Base-by-base conservation (phyloP, 2,113 vertebrate species). In the Cynopterus brachyotis region DNA sequence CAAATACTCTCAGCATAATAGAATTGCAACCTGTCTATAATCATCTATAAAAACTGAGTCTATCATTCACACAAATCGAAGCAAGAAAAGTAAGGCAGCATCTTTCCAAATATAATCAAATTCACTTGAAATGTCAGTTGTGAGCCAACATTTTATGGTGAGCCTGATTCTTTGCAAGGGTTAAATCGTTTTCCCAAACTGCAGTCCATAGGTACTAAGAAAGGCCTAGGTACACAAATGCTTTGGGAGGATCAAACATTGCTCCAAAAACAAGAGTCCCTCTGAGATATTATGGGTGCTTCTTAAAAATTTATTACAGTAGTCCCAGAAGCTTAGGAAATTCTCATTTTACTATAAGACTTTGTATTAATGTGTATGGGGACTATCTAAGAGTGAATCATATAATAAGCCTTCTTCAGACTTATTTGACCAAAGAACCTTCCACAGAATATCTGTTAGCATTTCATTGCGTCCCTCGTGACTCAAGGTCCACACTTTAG, bases 281-380 rank as follows among this genome's bases (percentile, higher is more conserved):
- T 60, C 40, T 81, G 47, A 62, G 47, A 35, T 67, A 69, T 11
- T 62, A 84, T 28, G 69, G 15, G 26, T 67, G 32, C 83, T 83
- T 53, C 69, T 92, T 96, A 62, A 95, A 95, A 78, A 59, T 85
- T 67, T 12, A 60, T 69, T 88, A 88, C 47, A 40, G 55, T 35
- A 53, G 75, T 59, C 55, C 73, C 2, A 37, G 57, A 84, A 88
- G 47, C 76, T 92, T 55, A 57, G 85, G 28, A 95, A 92, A 72
- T 42, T 80, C 60, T 78, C 40, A 45, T 47, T 81, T 83, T 66
- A 45, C 17, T 50, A 62, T 15, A 73, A 62, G 57, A 76, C 69
- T 95, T 87, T 13, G 0, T 45, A 47, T 84, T 81, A 37, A 53
- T 60, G 7, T 53, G 53, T 35, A 19, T 35, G 84, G 92, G 35